Conservation (phyloP, 2,888 invertebrate species). For the Oligia latruncula region DNA sequence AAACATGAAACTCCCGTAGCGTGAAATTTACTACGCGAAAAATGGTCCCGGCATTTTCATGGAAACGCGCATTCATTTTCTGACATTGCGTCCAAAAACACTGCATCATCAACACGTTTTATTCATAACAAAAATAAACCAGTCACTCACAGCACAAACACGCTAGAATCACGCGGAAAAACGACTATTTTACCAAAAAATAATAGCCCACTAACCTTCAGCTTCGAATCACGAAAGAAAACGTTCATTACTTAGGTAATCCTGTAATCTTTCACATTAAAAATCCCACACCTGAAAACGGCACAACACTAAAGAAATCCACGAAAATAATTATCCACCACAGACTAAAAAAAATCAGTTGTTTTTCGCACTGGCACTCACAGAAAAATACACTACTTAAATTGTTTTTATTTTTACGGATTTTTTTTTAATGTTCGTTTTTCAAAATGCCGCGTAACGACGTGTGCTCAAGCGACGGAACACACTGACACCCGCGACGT, state of each 20-base stretch:
- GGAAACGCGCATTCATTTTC: slow-evolving; percentile 23
- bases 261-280: slow-evolving; percentile 68
- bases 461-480: slow-evolving; percentile 53
- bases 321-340: slow-evolving; percentile 59
- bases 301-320: slow-evolving; percentile 64
- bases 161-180: slow-evolving; percentile 35
- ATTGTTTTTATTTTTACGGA: slow-evolving; percentile 50
- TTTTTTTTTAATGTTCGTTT: slow-evolving; percentile 72
- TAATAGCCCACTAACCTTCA: slow-evolving; percentile 63
- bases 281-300: slow-evolving; percentile 65
- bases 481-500: slow-evolving; percentile 66
- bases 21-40: slow-evolving; percentile 33
- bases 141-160: slow-evolving; percentile 32
- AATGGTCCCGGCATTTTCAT: slow-evolving; percentile 26
- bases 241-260: slow-evolving; percentile 67
- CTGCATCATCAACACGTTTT: slow-evolving; percentile 50
- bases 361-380: slow-evolving; percentile 61
- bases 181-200: slow-evolving; percentile 30
- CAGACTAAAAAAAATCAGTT: slow-evolving; percentile 46
- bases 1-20: background rate
- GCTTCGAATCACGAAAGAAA: slow-evolving; percentile 67
- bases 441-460: slow-evolving; percentile 76
- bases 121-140: slow-evolving; percentile 62
- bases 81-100: slow-evolving; percentile 29
- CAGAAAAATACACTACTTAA: slow-evolving; percentile 40